Evolutionary conservation across 2,888 invertebrate species (phyloP).

Genomic region (Pyralis farinalis): DNA sequence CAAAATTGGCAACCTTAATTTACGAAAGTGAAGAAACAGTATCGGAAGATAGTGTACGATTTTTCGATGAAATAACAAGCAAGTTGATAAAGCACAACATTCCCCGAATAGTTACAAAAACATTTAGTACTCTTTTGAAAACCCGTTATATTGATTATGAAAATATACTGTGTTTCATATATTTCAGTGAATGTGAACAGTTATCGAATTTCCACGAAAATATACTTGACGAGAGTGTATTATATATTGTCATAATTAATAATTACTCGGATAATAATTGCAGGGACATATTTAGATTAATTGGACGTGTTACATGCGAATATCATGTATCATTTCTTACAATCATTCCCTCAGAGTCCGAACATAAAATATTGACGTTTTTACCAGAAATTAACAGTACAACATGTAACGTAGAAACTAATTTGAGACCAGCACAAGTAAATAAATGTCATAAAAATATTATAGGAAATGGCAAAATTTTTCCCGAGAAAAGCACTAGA

Average conservation of each 20-base stretch:
- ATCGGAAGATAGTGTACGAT: not conserved
- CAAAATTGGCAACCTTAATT: not conserved
- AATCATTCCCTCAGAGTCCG: slow-evolving; percentile 13
- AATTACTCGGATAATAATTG: slow-evolving; percentile 18
- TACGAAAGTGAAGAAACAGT: not conserved
- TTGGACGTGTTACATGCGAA: slow-evolving; percentile 25
- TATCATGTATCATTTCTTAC: slow-evolving; percentile 39
- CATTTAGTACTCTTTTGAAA: not conserved
- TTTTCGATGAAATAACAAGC: not conserved
- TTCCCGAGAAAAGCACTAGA: slow-evolving; percentile 35
- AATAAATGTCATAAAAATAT: slow-evolving; percentile 37
- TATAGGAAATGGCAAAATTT: slow-evolving; percentile 23
- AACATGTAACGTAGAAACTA: slow-evolving; percentile 30
- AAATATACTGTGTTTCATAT: slow-evolving; percentile 14
- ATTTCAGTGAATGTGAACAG: slow-evolving; percentile 26
- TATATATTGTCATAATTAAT: slow-evolving; percentile 34
- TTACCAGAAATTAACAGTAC: slow-evolving; percentile 34
- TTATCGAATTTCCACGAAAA: slow-evolving; percentile 21
- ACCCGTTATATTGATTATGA: not conserved
- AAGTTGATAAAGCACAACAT: not conserved
- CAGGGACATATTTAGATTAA: slow-evolving; percentile 18
- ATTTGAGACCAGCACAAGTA: slow-evolving; percentile 22
- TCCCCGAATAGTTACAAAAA: not conserved
- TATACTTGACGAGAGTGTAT: slow-evolving; percentile 22
- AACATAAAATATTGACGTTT: slow-evolving; percentile 29